Evolutionary conservation across 2,888 invertebrate species (phyloP).

Genomic region (Macrosoma leucophasiata): DNA sequence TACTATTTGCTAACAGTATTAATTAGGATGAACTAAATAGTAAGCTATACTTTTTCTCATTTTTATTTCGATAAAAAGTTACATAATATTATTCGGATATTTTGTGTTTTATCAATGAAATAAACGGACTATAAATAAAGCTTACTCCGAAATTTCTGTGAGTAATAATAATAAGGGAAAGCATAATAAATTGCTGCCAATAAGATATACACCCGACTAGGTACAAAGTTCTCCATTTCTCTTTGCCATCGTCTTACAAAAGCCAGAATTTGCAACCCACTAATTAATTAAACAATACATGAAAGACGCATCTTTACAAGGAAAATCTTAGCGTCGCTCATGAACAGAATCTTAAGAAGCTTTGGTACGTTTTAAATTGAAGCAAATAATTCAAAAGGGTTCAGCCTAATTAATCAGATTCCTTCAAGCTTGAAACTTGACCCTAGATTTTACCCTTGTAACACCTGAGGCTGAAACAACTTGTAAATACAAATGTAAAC

Average conservation of each 20-base stretch:
- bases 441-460: slow-evolving; percentile 6
- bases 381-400: slow-evolving; percentile 54
- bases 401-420: slow-evolving; percentile 57
- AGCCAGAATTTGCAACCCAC: slow-evolving; percentile 24
- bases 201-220: too few relatives aligned
- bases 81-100: too few relatives aligned
- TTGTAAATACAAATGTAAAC: too few relatives aligned
- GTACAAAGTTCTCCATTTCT: slow-evolving; percentile 10
- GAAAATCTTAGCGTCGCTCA: slow-evolving; percentile 35
- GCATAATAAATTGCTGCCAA: too few relatives aligned
- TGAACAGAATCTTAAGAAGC: slow-evolving; percentile 46
- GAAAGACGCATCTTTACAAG: slow-evolving; percentile 36
- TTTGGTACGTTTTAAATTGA: slow-evolving; percentile 41
- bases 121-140: too few relatives aligned
- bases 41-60: too few relatives aligned
- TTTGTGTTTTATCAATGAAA: too few relatives aligned
- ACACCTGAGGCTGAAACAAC: slow-evolving; percentile 22
- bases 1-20: too few relatives aligned
- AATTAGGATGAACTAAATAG: too few relatives aligned
- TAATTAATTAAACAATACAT: slow-evolving; percentile 48
- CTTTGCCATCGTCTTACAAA: slow-evolving; percentile 4
- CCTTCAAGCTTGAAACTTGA: slow-evolving; percentile 37
- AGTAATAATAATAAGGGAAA: too few relatives aligned
- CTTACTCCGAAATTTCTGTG: too few relatives aligned
- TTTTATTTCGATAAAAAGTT: too few relatives aligned